Evolutionary conservation across 1,140 invertebrate genomes (phyloP), one percentile per base, ranked within the genome.

Genomic region (Tetragnatha versicolor): DNA sequence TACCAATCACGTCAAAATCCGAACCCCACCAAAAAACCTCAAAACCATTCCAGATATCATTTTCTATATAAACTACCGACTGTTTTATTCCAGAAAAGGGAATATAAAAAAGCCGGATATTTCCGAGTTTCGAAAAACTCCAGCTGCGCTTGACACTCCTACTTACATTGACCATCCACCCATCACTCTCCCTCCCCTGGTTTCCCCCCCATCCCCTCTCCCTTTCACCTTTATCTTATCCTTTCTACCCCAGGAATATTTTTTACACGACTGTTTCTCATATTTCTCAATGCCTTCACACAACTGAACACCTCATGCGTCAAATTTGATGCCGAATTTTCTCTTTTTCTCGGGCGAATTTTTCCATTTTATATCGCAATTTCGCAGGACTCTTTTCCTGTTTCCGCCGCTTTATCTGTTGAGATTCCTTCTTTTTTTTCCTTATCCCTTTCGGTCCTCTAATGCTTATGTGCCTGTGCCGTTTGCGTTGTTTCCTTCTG

Each of bases 231-330:
- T 58, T 58, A 20, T 42, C 14, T 58, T 3, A 31, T 10, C 45
- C 20, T 58, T 42, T 72, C 51, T 58, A 25, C 27, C 10, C 20
- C 22, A 29, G 35, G 37, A 63, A 39, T 53, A 33, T 72, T 60
- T 58, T 72, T 42, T 42, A 53, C 35, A 20, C 20, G 27, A 29
- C 20, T 35, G 35, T 53, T 72, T 58, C 69, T 72, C 47, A 72
- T 72, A 72, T 58, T 72, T 53, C 51, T 58, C 69, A 51, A 27
- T 58, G 25, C 53, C 69, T 27, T 55, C 49, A 72, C 49, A 53
- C 69, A 72, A 58, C 25, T 72, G 69, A 72, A 72, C 69, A 72
- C 69, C 69, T 58, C 69, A 72, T 72, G 69, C 69, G 69, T 72
- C 69, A 72, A 72, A 72, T 72, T 72, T 53, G 35, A 35, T 58